Evolutionary conservation across 2,888 invertebrate species (phyloP).

Genomic region (Auanema sp.): DNA sequence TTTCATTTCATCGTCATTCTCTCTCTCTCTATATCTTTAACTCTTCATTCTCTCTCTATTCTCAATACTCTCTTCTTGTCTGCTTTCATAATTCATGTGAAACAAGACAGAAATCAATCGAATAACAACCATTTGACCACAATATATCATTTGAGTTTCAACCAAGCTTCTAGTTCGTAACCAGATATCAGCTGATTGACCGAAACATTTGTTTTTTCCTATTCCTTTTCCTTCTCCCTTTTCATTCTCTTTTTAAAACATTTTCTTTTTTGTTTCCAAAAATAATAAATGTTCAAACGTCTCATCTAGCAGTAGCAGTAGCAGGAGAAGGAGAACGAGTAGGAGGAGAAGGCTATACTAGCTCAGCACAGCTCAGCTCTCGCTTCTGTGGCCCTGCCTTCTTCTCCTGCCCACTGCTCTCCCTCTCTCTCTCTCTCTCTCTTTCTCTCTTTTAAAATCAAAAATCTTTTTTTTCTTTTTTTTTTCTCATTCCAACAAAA

Average conservation of each 20-base stretch:
- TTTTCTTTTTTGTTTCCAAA: too few relatives aligned
- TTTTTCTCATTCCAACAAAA: too few relatives aligned
- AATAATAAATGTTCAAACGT: too few relatives aligned
- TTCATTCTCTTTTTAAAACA: neutral
- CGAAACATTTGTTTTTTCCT: constrained; percentile 5
- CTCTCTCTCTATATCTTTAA: neutral
- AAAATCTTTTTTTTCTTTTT: too few relatives aligned
- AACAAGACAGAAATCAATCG: constrained; percentile 9
- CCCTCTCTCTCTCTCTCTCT: neutral
- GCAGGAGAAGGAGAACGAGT: too few relatives aligned
- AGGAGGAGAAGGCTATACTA: too few relatives aligned
- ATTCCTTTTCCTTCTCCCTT: neutral
- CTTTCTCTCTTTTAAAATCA: too few relatives aligned
- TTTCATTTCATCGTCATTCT: neutral
- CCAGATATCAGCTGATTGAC: neutral
- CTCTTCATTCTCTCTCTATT: constrained; percentile 17
- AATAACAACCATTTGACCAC: constrained; percentile 3
- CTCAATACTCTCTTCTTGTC: constrained; percentile 17
- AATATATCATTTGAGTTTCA: neutral
- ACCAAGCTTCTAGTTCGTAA: neutral
- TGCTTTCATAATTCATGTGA: constrained; percentile 18
- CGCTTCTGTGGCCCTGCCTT: neutral
- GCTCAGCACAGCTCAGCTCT: too few relatives aligned
- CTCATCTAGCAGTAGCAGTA: too few relatives aligned
- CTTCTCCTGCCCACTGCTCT: neutral